A percentile compares a stretch with the other conserved stretches of the same genome.
phyloP scores from a whole-genome alignment of 1,140 invertebrate genomes.

The Heliconius eleuchia region DNA sequence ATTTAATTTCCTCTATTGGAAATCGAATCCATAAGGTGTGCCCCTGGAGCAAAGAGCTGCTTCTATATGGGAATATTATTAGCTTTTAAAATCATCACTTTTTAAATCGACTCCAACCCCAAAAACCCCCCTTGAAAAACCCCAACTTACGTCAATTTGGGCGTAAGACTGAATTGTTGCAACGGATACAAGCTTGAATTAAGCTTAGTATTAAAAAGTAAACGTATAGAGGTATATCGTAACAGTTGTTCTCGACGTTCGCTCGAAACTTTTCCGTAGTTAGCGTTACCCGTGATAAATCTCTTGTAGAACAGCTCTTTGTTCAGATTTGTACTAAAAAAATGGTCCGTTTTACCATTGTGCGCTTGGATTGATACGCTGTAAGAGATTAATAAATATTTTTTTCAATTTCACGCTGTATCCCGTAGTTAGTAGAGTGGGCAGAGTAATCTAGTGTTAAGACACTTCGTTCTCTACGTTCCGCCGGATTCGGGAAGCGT shows the following conservation, averaged over 20 bases:
- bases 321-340: slow-evolving; percentile 55
- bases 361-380: slow-evolving; percentile 46
- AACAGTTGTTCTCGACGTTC: slow-evolving; percentile 57
- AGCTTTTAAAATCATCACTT: not conserved
- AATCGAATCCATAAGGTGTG: no score
- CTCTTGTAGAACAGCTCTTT: slow-evolving; percentile 51
- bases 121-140: not conserved
- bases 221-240: slow-evolving; percentile 39
- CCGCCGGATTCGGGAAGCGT: no score
- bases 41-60: no score
- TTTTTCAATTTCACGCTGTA: no score
- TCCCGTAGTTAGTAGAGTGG: no score
- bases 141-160: not conserved
- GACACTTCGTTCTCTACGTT: no score
- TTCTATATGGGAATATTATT: no score
- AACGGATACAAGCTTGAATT: slow-evolving; percentile 24
- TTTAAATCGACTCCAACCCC: not conserved
- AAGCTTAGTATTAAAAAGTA: slow-evolving; percentile 34
- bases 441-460: no score
- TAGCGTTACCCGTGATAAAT: slow-evolving; percentile 58
- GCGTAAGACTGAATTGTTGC: not conserved
- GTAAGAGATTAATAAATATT: not conserved
- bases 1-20: no score
- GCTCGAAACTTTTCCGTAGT: slow-evolving; percentile 56
- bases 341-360: slow-evolving; percentile 45